Evolutionary conservation across 2,888 invertebrate species (phyloP).

Genomic region (Parnassius mnemosyne): DNA sequence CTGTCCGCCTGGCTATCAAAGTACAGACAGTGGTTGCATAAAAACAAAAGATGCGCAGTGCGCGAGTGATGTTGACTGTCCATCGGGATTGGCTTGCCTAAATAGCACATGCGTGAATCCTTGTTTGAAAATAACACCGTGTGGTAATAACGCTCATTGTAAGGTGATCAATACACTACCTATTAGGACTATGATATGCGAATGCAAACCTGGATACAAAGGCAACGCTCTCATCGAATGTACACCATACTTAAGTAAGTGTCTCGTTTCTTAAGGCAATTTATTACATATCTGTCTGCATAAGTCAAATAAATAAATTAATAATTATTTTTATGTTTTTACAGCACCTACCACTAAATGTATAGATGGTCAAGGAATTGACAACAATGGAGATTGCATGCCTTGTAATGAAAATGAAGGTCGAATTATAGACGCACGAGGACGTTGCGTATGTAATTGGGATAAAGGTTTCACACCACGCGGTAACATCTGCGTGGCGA

Average conservation of each 20-base stretch:
- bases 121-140: conserved; percentile 88
- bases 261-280: neutral
- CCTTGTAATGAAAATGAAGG: conserved; percentile 87
- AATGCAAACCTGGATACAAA: conserved; percentile 91
- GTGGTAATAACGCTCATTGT: conserved; percentile 90
- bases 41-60: conserved; percentile 83
- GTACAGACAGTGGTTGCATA: conserved; percentile 82
- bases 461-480: conserved; percentile 89
- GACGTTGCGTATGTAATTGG: conserved; percentile 90
- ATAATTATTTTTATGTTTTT: conserved; percentile 16
- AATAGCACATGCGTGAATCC: conserved; percentile 91
- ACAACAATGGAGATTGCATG: conserved; percentile 88
- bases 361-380: conserved; percentile 87
- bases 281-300: neutral
- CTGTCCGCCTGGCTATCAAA: conserved; percentile 89
- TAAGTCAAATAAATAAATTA: neutral
- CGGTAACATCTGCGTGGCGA: conserved; percentile 88
- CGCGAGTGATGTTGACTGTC: conserved; percentile 89
- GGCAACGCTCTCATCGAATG: conserved; percentile 93
- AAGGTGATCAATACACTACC: conserved; percentile 90
- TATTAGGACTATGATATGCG: conserved; percentile 93
- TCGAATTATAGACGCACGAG: conserved; percentile 86
- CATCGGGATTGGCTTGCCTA: conserved; percentile 90
- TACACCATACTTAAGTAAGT: conserved; percentile 85
- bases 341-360: conserved; percentile 83